Evolutionary conservation across 2,888 invertebrate genomes (phyloP).

Genomic region (Drosophila fungiperda): DNA sequence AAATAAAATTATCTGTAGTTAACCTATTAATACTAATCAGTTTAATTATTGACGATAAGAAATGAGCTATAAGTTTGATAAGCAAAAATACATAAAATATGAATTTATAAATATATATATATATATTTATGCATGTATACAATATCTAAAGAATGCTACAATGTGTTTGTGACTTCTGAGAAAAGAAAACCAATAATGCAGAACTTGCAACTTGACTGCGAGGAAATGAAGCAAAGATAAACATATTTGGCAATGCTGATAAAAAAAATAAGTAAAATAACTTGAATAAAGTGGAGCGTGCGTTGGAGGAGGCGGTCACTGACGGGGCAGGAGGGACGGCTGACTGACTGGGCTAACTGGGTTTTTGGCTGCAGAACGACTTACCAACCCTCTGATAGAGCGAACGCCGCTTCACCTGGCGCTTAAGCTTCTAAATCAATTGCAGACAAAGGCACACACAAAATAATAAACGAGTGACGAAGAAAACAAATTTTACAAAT

Average conservation of each 20-base stretch:
- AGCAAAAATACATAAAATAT: background rate
- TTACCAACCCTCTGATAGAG: constrained; percentile 92
- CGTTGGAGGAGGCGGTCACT: constrained; percentile 20
- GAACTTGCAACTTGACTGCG: constrained; percentile 4
- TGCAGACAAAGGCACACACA: constrained; percentile 46
- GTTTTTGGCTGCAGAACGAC: constrained; percentile 84
- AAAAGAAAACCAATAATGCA: constrained; percentile 28
- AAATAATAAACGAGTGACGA: constrained; percentile 36
- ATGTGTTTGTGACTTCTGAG: constrained; percentile 12
- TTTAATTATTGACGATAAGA: constrained; percentile 21
- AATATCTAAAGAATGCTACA: constrained; percentile 13
- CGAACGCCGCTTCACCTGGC: constrained; percentile 90
- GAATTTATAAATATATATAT: constrained; percentile 1
- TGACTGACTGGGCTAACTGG: constrained; percentile 18
- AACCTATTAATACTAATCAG: constrained; percentile 9
- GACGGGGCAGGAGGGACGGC: constrained; percentile 12
- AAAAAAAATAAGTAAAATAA: constrained; percentile 56
- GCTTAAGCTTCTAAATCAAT: constrained; percentile 88
- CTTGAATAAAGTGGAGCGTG: constrained; percentile 36
- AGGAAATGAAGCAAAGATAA: constrained; percentile 42
- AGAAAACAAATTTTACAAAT: constrained; percentile 24
- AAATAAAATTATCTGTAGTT: constrained; percentile 9
- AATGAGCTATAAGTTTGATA: constrained; percentile 18
- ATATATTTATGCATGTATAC: constrained; percentile 5
- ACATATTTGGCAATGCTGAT: constrained; percentile 53